Percentiles rank a stretch among this genome's conserved stretches.
phyloP scores from a whole-genome alignment of 2,113 vertebrate species.

The Atherinomorus stipes region DNA sequence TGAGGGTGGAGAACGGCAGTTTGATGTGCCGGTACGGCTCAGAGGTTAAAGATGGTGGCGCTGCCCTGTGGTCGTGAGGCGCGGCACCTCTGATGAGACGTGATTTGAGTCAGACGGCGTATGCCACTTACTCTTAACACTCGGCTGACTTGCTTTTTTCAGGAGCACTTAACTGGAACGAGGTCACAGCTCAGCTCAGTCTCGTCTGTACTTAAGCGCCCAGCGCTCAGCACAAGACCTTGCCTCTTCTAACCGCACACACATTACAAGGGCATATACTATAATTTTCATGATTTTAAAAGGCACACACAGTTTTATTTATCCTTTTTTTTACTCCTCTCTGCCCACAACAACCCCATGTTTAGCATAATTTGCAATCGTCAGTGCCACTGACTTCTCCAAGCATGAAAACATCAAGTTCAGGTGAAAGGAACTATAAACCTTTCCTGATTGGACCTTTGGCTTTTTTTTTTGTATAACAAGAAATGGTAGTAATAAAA shows the following conservation, averaged over 20 bases:
- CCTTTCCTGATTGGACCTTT: neutral
- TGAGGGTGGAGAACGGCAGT: conserved; percentile 35
- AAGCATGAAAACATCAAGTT: neutral
- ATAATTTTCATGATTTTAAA: neutral
- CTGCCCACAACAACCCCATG: neutral
- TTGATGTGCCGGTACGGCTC: conserved; percentile 16
- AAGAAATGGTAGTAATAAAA: conserved; percentile 24
- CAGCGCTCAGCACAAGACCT: conserved; percentile 26
- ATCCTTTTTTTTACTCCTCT: neutral
- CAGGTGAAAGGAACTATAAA: neutral
- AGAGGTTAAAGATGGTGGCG: conserved; percentile 71
- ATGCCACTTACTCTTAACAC: conserved; percentile 83
- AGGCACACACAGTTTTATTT: neutral
- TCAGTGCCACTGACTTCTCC: neutral
- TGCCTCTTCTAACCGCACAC: conserved; percentile 8
- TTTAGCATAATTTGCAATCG: conserved; percentile 5
- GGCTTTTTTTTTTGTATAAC: neutral
- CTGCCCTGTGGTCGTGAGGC: conserved; percentile 53
- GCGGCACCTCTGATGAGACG: conserved; percentile 77
- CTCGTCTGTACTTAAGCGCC: conserved; percentile 58
- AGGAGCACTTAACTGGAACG: conserved; percentile 78
- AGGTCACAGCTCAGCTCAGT: conserved; percentile 51
- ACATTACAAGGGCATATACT: neutral
- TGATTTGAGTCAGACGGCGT: conserved; percentile 83
- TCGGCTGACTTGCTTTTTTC: conserved; percentile 75